These are phyloP conservation scores for Mactra quadrangularis DNA, from an alignment of 1,140 invertebrate species.

Conservation along the genomic window DNA sequence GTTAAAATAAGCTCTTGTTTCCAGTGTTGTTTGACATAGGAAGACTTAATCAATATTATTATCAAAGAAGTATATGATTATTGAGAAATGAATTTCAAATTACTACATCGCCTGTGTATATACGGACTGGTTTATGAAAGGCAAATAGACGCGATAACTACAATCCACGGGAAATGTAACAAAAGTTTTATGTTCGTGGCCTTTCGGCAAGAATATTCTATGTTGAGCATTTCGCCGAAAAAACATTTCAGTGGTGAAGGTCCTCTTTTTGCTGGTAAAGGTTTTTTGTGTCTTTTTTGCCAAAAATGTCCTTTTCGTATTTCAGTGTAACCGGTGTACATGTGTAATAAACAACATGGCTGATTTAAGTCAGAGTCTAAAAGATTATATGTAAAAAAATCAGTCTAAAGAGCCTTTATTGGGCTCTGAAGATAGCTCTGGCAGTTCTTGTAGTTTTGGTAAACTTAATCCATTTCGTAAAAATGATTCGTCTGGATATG, in stretches of 20 bases:
- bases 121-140: too few relatives aligned
- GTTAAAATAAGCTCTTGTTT: too few relatives aligned
- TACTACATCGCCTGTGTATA: too few relatives aligned
- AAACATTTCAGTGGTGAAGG: background rate
- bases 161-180: too few relatives aligned
- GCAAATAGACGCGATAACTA: too few relatives aligned
- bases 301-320: background rate
- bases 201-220: too few relatives aligned
- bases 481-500: conserved; percentile 48
- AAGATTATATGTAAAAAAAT: conserved; percentile 63
- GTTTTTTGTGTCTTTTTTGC: background rate
- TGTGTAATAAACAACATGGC: conserved; percentile 63
- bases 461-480: conserved; percentile 69
- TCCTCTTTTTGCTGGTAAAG: too few relatives aligned
- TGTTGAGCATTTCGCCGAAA: background rate
- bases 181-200: too few relatives aligned
- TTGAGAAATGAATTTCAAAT: too few relatives aligned
- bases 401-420: conserved; percentile 51
- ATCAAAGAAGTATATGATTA: too few relatives aligned
- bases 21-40: too few relatives aligned
- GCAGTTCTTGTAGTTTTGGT: conserved; percentile 62
- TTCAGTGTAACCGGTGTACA: background rate
- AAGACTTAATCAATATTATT: too few relatives aligned
- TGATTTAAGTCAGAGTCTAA: conserved; percentile 69
- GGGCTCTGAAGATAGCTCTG: conserved; percentile 1